Conservation (phyloP, 2,888 invertebrate genomes). For the Papilio protenor region DNA sequence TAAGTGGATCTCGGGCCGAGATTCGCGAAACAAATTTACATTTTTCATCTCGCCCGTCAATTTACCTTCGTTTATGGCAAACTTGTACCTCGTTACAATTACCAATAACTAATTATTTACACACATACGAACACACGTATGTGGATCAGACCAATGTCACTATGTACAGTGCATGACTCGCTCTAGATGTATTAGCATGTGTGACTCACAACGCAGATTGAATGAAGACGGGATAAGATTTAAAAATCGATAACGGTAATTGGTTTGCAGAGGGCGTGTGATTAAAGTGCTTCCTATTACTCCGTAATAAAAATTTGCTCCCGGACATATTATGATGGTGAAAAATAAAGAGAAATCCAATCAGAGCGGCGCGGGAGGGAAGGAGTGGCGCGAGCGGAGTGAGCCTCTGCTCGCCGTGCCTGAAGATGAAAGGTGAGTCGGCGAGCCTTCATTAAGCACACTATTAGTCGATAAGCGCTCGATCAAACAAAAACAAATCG, state of each 20-base stretch:
- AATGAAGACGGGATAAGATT: slow-evolving; percentile 26
- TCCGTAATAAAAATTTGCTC: slow-evolving; percentile 39
- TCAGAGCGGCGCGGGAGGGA: slow-evolving; percentile 65
- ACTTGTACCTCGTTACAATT: slow-evolving; percentile 58
- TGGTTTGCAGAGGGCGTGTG: slow-evolving; percentile 25
- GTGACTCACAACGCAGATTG: slow-evolving; percentile 33
- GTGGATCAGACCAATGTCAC: slow-evolving; percentile 50
- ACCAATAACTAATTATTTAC: slow-evolving; percentile 66
- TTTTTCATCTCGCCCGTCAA: slow-evolving; percentile 11
- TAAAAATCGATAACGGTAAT: slow-evolving; percentile 43
- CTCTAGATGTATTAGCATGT: slow-evolving; percentile 56
- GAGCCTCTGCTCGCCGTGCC: slow-evolving; percentile 76
- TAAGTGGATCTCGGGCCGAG: not conserved
- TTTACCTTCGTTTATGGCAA: slow-evolving; percentile 18
- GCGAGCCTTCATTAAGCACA: slow-evolving; percentile 74
- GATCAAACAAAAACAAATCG: slow-evolving; percentile 66
- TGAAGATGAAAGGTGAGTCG: slow-evolving; percentile 82
- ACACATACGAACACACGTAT: slow-evolving; percentile 55
- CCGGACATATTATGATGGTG: slow-evolving; percentile 54
- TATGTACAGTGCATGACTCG: slow-evolving; percentile 61
- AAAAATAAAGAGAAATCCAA: slow-evolving; percentile 79
- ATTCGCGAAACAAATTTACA: slow-evolving; percentile 17
- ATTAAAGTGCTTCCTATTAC: slow-evolving; percentile 42
- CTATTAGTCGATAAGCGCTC: slow-evolving; percentile 70
- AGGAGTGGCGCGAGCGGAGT: slow-evolving; percentile 72